Base-by-base conservation (phyloP, 2,797 vertebrate species). In the Pelodytes ibericus region DNA sequence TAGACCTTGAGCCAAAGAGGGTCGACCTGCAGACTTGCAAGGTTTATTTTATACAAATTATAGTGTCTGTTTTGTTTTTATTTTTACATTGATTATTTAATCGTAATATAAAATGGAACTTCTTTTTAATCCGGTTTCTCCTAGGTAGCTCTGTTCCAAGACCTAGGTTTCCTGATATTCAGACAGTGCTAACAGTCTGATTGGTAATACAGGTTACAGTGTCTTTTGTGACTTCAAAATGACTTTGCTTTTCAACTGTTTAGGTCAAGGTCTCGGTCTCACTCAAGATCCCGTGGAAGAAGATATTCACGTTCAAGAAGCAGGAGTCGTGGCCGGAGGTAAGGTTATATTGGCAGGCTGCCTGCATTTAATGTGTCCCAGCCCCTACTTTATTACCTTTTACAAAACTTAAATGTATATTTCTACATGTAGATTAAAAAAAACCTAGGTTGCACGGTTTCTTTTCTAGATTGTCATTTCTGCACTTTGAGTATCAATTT, bases 11-110 rank as follows among this genome's bases (percentile, higher is more conserved):
- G 93, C 94, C 94, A 95, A 94, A 95, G 94, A 95, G 92, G 93
- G 93, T 95, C 93, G 92, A 94, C 93, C 92, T 94, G 93, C 94
- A 94, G 90, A 94, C 94, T 93, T 95, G 94, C 94, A 94, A 96
- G 94, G 94, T 95, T 95, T 95, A 94, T 94, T 95, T 95, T 93
- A 95, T 94, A 95, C 93, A 86, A 93, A 94, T 95, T 94, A 92
- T 86, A 91, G 93, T 93, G 88, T 92, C 15, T 36, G 33, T 36
- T 44, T 44, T 10, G 3, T 20, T 53, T 93, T 93, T 91, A 82
- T 93, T 86, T 93, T 89, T 79, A 41, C 22, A 51, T 60, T 67
- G 41, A 22, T 30, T 29, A 29, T 71, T 86, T 86, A 83, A 88
- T 92, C 90, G 91, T 90, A 92, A 88, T 90, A 88, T 92, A 89